phyloP scores from a whole-genome alignment of 2,888 invertebrate species.

The Cataglyphis albicans region DNA sequence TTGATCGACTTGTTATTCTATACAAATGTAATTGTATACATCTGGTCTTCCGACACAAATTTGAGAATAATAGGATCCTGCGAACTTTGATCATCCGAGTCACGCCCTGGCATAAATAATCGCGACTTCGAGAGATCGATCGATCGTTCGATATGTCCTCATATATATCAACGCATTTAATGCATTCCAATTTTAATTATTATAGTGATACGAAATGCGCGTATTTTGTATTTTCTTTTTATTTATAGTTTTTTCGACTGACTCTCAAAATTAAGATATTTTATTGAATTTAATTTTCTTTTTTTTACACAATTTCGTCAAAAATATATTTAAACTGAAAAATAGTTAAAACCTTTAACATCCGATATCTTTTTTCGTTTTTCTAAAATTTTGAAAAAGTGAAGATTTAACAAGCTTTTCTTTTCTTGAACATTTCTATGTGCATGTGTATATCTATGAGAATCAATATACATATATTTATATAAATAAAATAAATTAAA shows the following conservation, averaged over 20 bases:
- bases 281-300: not conserved
- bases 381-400: not conserved
- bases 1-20: too few relatives aligned
- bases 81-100: constrained; percentile 45
- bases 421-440: not conserved
- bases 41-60: not conserved
- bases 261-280: not conserved
- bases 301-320: not conserved
- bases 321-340: not conserved
- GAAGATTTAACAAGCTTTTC: not conserved
- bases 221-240: not conserved
- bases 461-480: not conserved
- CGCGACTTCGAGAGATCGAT: constrained; percentile 41
- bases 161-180: not conserved
- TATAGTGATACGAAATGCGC: too few relatives aligned
- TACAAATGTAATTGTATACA: not conserved
- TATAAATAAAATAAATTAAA: not conserved
- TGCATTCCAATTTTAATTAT: too few relatives aligned
- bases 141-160: not conserved
- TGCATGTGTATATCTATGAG: not conserved
- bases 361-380: not conserved
- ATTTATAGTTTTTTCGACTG: not conserved
- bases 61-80: not conserved
- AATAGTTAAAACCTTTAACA: not conserved
- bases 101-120: constrained; percentile 57